Base-by-base conservation (phyloP, 37 sponge, comb jelly and placozoan genomes). In the Eunapius fragilis region DNA sequence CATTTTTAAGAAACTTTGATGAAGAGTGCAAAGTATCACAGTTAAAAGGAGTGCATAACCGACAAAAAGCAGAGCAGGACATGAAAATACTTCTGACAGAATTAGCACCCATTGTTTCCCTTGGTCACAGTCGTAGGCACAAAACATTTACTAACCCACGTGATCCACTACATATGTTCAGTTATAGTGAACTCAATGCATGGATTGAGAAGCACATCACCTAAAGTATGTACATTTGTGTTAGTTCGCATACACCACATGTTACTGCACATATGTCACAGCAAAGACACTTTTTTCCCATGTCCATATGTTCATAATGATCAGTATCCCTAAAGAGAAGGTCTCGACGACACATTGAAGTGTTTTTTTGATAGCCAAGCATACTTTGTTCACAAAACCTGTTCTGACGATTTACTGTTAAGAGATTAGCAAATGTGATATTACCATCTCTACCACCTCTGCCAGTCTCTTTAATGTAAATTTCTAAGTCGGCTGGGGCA, bases 391-490 rank as follows among this genome's bases (percentile, higher is more conserved):
- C 58, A 37, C 31, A 45, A 13, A 74, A 68, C 68, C 81, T 70
- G 67, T 38, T 72, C 30, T 71, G 24, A 25, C 25, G 9, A 37
- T 49, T n/a, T 26, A 69, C 70, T 2, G 25, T 10, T 9, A 85
- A 31, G 0, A 85, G 69, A 2, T 25, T 76, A 3, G 78, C 86
- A 5, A 77, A 6, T 7, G 77, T 10, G n/a, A 69, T 27, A 2
- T 0, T 24, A 10, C 82, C 82, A 75, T 81, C 88, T 50, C 88
- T 48, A 0, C 88, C 82, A 33, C 47, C 75, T 24, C 82, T 41
- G 0, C 88, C 88, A 47, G 76, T 81, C 37, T 87, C 88, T 28
- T 80, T 81, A n/a, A 87, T 47, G 32, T 81, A 87, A 0, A 0
- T 10, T 11, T 74, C 82, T 2, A 80, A 3, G 37, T 80, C 81